phyloP scores from a whole-genome alignment of 2,113 vertebrate species.

The Muntiacus muntjak region DNA sequence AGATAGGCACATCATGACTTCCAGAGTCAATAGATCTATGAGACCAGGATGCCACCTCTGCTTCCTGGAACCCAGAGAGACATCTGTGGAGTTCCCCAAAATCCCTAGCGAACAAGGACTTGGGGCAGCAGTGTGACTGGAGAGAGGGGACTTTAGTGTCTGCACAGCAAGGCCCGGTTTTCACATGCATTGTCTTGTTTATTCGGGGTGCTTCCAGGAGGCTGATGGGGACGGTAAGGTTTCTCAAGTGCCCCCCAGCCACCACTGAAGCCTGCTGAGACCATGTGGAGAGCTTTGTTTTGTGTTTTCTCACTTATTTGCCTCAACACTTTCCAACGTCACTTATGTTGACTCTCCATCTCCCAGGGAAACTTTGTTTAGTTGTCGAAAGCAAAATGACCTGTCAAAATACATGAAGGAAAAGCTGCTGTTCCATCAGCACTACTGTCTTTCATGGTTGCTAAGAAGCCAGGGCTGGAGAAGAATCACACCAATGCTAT shows the following conservation, averaged over 20 bases:
- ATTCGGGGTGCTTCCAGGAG: background rate
- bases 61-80: background rate
- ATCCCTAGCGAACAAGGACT: background rate
- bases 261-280: background rate
- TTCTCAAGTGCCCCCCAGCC: background rate
- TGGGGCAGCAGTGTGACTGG: background rate
- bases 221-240: background rate
- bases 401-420: background rate
- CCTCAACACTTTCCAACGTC: background rate
- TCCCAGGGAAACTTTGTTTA: background rate
- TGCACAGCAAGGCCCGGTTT: background rate
- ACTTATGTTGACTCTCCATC: background rate
- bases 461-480: background rate
- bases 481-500: background rate
- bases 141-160: background rate
- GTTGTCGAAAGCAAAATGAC: background rate
- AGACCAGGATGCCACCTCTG: background rate
- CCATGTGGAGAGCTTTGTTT: background rate
- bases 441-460: accelerated
- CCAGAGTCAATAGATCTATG: background rate
- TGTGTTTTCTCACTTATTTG: background rate
- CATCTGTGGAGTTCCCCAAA: background rate
- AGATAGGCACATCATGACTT: background rate
- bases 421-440: background rate
- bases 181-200: background rate